phyloP scores from a whole-genome alignment of 2,797 vertebrate genomes.

The Ciconia nigra region DNA sequence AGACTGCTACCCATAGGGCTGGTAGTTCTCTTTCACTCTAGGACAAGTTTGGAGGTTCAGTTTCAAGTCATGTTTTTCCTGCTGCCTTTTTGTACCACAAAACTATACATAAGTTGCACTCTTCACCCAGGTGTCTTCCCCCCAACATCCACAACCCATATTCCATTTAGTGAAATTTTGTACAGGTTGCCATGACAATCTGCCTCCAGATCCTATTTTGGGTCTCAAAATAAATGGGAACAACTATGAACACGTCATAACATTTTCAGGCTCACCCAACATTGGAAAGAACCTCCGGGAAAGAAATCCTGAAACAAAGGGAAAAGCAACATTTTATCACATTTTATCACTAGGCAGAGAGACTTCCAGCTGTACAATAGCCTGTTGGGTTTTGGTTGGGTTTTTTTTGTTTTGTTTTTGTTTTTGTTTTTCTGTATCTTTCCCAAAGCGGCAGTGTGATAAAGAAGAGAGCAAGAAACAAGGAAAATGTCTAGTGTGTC shows the following conservation, averaged over 20 bases:
- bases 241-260: neutral
- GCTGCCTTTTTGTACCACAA: neutral
- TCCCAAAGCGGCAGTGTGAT: neutral
- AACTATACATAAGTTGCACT: neutral
- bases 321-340: neutral
- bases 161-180: neutral
- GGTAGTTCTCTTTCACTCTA: neutral
- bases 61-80: neutral
- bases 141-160: neutral
- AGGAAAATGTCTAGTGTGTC: neutral
- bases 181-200: neutral
- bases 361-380: neutral
- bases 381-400: neutral
- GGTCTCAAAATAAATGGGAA: neutral
- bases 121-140: neutral
- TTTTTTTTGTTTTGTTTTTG: neutral
- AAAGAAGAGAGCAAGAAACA: neutral
- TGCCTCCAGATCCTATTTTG: neutral
- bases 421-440: neutral
- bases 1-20: neutral
- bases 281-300: neutral
- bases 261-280: neutral
- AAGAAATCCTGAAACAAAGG: conserved; percentile 6
- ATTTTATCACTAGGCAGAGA: neutral
- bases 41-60: neutral